A percentile compares a stretch with the other conserved stretches of the same genome.
phyloP scores from a whole-genome alignment of 2,797 vertebrate species.

The Cygnus olor region DNA sequence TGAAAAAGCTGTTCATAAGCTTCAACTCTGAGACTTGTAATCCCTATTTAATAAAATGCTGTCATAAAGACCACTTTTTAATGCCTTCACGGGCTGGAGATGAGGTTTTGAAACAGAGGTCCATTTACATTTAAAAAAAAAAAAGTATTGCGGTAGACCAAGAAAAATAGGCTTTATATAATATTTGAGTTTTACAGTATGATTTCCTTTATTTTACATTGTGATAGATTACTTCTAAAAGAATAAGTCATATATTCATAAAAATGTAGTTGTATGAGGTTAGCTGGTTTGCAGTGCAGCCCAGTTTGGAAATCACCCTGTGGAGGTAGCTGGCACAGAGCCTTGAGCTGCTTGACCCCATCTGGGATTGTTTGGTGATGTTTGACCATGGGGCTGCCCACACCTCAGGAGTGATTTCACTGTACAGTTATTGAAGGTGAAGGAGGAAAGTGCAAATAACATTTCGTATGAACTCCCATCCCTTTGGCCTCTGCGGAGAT shows the following conservation, averaged over 20 bases:
- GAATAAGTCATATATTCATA: background rate
- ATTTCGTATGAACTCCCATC: background rate
- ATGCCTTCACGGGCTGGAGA: slow-evolving; percentile 18
- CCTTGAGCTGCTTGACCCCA: background rate
- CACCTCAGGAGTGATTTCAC: background rate
- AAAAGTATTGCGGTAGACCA: slow-evolving; percentile 20
- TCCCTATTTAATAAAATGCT: slow-evolving; percentile 58
- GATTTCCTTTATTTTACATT: slow-evolving; percentile 42
- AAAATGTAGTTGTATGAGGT: background rate
- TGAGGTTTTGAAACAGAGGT: slow-evolving; percentile 59
- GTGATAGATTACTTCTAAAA: background rate
- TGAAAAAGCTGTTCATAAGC: slow-evolving; percentile 56
- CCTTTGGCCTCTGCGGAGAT: background rate
- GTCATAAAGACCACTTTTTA: slow-evolving; percentile 53
- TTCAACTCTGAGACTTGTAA: slow-evolving; percentile 44
- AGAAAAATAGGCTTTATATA: slow-evolving; percentile 36
- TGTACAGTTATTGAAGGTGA: background rate
- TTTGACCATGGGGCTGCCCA: background rate
- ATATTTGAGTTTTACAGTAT: background rate
- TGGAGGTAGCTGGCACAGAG: background rate
- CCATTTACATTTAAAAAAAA: slow-evolving; percentile 31
- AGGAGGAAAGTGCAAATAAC: background rate
- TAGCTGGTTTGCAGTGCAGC: background rate
- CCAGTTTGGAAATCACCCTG: rapidly evolving
- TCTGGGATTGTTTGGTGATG: background rate